phyloP scores from a whole-genome alignment of 2,888 invertebrate genomes.

The Aethes cnicana region DNA sequence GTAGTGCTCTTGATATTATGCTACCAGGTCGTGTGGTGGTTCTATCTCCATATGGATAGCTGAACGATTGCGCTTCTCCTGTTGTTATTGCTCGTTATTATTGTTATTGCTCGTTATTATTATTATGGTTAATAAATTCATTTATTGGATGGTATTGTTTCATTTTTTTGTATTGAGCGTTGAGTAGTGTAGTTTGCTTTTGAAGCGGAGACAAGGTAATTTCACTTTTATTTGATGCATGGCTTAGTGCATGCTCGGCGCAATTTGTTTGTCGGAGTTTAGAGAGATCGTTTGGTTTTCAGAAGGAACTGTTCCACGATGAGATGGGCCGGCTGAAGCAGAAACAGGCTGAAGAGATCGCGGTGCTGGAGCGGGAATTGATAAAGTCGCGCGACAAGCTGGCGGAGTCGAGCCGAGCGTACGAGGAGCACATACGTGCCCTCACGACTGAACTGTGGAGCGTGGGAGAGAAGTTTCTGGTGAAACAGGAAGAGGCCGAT shows the following conservation, averaged over 20 bases:
- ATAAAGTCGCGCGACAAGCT: conserved; percentile 79
- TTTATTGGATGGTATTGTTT: conserved; percentile 64
- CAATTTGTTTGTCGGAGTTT: conserved; percentile 35
- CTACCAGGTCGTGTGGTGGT: conserved; percentile 79
- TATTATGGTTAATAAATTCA: conserved; percentile 56
- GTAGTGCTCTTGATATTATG: conserved; percentile 71
- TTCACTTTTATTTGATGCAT: conserved; percentile 41
- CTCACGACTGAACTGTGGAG: conserved; percentile 83
- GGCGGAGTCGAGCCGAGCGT: conserved; percentile 57
- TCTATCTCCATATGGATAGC: conserved; percentile 66
- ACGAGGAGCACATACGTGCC: conserved; percentile 66
- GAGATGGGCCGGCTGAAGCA: conserved; percentile 79
- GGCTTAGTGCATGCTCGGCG: conserved; percentile 36
- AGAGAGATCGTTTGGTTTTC: conserved; percentile 43
- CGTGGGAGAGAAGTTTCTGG: conserved; percentile 83
- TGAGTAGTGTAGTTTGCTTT: conserved; percentile 38
- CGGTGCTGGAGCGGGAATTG: conserved; percentile 69
- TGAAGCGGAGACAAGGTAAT: conserved; percentile 57
- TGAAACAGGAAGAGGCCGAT: conserved; percentile 81
- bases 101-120: conserved; percentile 47
- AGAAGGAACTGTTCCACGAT: conserved; percentile 84
- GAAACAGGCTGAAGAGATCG: conserved; percentile 80
- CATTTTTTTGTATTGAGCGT: conserved; percentile 60
- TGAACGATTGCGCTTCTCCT: conserved; percentile 46
- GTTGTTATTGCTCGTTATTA: conserved; percentile 43